Evolutionary conservation across 2,888 invertebrate genomes (phyloP), one percentile per base, ranked within the genome.

Genomic region (Bunonema sp.): DNA sequence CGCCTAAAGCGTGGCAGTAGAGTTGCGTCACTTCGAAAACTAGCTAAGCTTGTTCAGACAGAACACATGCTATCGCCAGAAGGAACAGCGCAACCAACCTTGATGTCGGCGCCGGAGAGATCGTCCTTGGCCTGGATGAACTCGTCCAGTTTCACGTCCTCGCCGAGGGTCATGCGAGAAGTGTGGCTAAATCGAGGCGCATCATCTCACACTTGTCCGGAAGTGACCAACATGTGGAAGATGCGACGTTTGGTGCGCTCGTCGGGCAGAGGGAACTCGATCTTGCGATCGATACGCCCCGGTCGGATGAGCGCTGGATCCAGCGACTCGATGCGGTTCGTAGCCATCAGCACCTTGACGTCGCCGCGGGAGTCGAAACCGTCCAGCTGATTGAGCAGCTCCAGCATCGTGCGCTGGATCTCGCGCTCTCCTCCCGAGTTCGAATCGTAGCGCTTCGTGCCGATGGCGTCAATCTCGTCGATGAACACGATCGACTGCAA

Each of bases 41-140:
- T 24, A 24, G 26, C 5, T 5, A 5, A 24, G 5, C 5, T 24
- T 24, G 26, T 24, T 12, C n/a, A n/a, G n/a, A n/a, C n/a, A n/a
- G n/a, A n/a, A n/a, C n/a, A n/a, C n/a, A n/a, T n/a, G n/a, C n/a
- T 8, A 24, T 12, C 12, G 26, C 26, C 12, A 24, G 7, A 8
- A 8, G 12, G 5, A 12, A 24, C 26, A 23, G 34, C 4, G 12
- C 18, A 8, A 22, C 40, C 4, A 44, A 72, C 73, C 69, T 76
- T 75, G 45, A 75, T 74, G 59, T 75, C 75, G 36, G 75, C 75
- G 18, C 97, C 97, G 39, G 91, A 93, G 15, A 99, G 77, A 74
- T 99, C 97, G 76, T 99, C 97, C 71, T 99, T 99, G 3, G 93
- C 86, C 85, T 91, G 88, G 50, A 99, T 89, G 38, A 93, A 79